A percentile compares a stretch with the other conserved stretches of the same genome.
Evolutionary conservation across 2,113 vertebrate genomes (phyloP).

Genomic region (Lophochroa leadbeateri): DNA sequence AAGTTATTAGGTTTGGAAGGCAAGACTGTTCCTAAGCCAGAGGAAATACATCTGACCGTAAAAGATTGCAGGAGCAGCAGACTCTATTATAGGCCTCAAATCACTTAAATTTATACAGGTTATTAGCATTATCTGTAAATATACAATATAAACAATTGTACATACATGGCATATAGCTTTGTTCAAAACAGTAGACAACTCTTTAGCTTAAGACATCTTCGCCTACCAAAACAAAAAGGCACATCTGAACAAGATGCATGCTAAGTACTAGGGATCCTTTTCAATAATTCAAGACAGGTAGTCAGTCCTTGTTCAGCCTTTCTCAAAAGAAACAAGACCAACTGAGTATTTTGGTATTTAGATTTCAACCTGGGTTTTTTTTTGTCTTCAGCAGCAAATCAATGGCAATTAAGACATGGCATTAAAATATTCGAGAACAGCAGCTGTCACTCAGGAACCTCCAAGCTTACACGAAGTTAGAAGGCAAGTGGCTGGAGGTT

Average conservation of each 20-base stretch:
- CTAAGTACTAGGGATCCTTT: slow-evolving; percentile 38
- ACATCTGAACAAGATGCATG: slow-evolving; percentile 87
- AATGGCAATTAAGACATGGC: slow-evolving; percentile 73
- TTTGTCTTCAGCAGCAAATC: slow-evolving; percentile 77
- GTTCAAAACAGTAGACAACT: slow-evolving; percentile 87
- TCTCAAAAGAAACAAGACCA: slow-evolving; percentile 57
- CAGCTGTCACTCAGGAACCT: slow-evolving; percentile 46
- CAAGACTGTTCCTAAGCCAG: slow-evolving; percentile 73
- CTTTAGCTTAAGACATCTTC: slow-evolving; percentile 82
- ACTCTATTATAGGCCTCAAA: slow-evolving; percentile 75
- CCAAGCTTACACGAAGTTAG: not conserved
- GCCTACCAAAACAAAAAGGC: slow-evolving; percentile 89
- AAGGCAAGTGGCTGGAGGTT: slow-evolving; percentile 48
- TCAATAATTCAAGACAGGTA: not conserved
- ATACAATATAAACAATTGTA: slow-evolving; percentile 93
- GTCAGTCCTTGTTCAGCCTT: slow-evolving; percentile 47
- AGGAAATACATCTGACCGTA: slow-evolving; percentile 68
- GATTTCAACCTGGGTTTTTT: slow-evolving; percentile 31
- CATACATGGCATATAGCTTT: slow-evolving; percentile 85
- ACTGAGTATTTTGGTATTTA: slow-evolving; percentile 54
- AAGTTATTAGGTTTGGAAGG: slow-evolving; percentile 66
- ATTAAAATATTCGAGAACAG: slow-evolving; percentile 47
- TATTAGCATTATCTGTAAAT: slow-evolving; percentile 86
- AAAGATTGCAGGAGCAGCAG: slow-evolving; percentile 70
- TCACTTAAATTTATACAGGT: slow-evolving; percentile 87